Conservation (phyloP, 2,888 invertebrate species). For the Galerucella calmariensis region DNA sequence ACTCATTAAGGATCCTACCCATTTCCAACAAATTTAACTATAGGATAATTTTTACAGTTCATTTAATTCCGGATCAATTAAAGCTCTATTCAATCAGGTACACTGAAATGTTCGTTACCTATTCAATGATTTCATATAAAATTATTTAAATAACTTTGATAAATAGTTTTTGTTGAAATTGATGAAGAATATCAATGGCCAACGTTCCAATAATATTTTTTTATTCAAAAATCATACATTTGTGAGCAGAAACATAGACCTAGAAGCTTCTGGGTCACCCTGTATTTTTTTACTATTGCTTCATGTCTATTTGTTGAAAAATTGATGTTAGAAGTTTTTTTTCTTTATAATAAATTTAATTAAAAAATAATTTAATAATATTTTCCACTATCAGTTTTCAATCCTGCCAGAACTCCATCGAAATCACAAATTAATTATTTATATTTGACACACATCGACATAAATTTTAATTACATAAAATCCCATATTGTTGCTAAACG, state of each 20-base stretch:
- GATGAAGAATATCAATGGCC: background rate
- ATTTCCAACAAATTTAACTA: conserved; percentile 28
- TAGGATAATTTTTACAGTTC: conserved; percentile 27
- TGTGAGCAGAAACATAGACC: too few species aligned
- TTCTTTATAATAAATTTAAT: too few species aligned
- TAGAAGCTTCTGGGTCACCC: too few species aligned
- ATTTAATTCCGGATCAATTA: conserved; percentile 30
- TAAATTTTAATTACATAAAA: conserved; percentile 7
- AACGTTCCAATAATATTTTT: background rate
- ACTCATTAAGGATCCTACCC: conserved; percentile 24
- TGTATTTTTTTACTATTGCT: too few species aligned
- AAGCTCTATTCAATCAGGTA: conserved; percentile 30
- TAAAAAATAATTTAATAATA: too few species aligned
- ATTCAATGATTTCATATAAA: conserved; percentile 17
- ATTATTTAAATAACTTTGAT: conserved; percentile 22
- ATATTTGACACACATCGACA: conserved; percentile 3
- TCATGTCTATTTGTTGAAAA: too few species aligned
- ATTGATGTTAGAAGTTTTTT: too few species aligned
- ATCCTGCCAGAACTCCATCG: background rate
- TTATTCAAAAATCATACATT: too few species aligned
- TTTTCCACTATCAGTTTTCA: too few species aligned
- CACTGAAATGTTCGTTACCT: conserved; percentile 26
- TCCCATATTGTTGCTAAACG: background rate
- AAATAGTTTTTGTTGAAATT: conserved; percentile 27
- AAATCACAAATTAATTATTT: background rate